Evolutionary conservation across 2,113 vertebrate species (phyloP).

Genomic region (Campylomormyrus numenius): DNA sequence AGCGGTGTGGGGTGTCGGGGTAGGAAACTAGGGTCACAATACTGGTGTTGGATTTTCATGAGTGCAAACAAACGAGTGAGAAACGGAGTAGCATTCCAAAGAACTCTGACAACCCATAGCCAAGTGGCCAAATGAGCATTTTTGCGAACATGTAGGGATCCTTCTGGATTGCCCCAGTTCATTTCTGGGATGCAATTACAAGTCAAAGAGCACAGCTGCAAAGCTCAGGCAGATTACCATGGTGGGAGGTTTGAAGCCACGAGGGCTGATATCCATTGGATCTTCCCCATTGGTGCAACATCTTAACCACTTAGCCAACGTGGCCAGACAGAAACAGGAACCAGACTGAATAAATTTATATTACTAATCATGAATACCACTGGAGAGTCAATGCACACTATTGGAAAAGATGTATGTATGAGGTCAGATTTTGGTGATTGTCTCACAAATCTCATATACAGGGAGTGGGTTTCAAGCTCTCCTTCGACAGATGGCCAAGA

Average conservation of each 20-base stretch:
- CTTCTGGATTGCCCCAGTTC: background rate
- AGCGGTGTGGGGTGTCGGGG: background rate
- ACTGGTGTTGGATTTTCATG: background rate
- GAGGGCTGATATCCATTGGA: background rate
- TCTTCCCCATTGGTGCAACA: background rate
- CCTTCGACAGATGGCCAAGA: background rate
- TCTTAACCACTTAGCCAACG: background rate
- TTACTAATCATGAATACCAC: no score
- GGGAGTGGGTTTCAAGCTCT: background rate
- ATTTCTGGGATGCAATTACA: background rate
- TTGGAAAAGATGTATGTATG: background rate
- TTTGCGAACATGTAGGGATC: background rate
- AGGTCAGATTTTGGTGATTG: background rate
- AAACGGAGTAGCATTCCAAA: background rate
- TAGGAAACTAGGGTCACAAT: background rate
- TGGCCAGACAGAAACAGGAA: background rate
- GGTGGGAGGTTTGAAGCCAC: background rate
- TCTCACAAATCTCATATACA: background rate
- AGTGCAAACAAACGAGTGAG: background rate
- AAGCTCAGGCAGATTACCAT: background rate
- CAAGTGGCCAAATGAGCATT: background rate
- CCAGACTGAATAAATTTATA: no score
- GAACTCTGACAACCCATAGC: background rate
- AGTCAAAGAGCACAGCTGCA: background rate
- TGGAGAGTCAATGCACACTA: background rate